A percentile compares a stretch with the other conserved stretches of the same genome.
phyloP scores from a whole-genome alignment of 2,797 vertebrate genomes.

The Urophycis tenuis region DNA sequence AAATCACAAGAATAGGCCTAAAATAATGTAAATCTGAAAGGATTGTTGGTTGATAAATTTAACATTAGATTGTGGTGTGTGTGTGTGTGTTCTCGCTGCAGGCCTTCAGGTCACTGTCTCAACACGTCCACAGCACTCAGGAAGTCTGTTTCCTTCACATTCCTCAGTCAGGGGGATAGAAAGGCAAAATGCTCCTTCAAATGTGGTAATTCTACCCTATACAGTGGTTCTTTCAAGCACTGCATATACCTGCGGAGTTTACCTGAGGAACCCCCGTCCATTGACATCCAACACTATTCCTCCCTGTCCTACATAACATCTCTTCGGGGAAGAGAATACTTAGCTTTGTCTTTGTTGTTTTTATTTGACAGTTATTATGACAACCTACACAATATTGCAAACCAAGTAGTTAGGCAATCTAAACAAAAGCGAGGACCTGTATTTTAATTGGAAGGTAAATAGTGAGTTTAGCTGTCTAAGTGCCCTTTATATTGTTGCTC shows the following conservation, averaged over 20 bases:
- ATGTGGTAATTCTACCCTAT: constrained; percentile 27
- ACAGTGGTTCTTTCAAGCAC: not conserved
- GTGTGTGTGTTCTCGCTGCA: constrained; percentile 13
- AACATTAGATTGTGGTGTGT: too few relatives aligned
- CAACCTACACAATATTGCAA: not conserved
- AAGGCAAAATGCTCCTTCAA: constrained; percentile 40
- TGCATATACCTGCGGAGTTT: not conserved
- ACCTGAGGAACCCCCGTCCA: not conserved
- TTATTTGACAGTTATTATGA: not conserved
- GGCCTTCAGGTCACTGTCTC: constrained; percentile 53
- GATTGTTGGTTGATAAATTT: too few relatives aligned
- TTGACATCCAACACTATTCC: not conserved
- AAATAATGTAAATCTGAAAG: too few relatives aligned
- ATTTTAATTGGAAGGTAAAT: not conserved
- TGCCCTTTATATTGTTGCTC: not conserved
- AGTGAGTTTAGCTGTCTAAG: not conserved
- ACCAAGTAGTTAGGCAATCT: not conserved
- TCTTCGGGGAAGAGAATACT: too few relatives aligned
- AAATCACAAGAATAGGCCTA: not conserved
- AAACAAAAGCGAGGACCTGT: not conserved
- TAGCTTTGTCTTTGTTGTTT: not conserved
- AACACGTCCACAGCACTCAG: constrained; percentile 56
- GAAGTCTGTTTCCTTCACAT: constrained; percentile 51
- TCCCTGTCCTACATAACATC: not conserved
- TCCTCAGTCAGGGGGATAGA: constrained; percentile 54